These are phyloP conservation scores for Diorhabda carinulata DNA, from an alignment of 1,140 invertebrate species.

Conservation along the genomic window DNA sequence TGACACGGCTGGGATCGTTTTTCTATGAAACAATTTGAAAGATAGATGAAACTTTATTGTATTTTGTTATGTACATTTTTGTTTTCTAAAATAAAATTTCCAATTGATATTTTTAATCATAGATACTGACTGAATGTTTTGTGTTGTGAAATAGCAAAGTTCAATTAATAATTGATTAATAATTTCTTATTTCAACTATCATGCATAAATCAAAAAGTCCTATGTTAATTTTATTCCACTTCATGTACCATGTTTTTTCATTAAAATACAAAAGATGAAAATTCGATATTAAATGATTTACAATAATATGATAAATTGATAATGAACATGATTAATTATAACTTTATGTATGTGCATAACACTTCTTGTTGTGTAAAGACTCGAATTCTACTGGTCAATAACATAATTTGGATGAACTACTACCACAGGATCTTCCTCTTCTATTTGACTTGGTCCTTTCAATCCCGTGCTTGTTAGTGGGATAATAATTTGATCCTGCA, in stretches of 20 bases:
- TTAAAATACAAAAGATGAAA: conserved; percentile 9
- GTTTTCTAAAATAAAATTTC: background rate
- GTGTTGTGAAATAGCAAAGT: too few species aligned
- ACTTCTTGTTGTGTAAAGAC: background rate
- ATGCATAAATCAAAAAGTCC: too few species aligned
- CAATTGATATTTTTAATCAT: too few species aligned
- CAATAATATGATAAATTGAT: too few species aligned
- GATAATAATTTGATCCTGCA: conserved; percentile 85
- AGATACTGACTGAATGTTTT: too few species aligned
- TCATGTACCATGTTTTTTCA: too few species aligned
- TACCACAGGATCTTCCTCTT: conserved; percentile 76
- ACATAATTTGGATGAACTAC: conserved; percentile 97
- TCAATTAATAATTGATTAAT: too few species aligned
- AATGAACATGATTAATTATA: too few species aligned
- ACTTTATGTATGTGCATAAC: too few species aligned
- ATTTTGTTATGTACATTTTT: background rate
- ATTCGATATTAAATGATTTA: background rate
- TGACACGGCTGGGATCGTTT: conserved; percentile 31
- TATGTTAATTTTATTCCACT: too few species aligned
- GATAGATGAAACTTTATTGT: background rate
- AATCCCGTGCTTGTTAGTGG: conserved; percentile 71
- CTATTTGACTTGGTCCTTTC: conserved; percentile 50
- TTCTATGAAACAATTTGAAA: conserved; percentile 16
- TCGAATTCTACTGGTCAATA: conserved; percentile 54
- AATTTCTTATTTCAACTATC: too few species aligned